Evolutionary conservation across 2,113 vertebrate genomes (phyloP).

Genomic region (Megaceryle torquata): DNA sequence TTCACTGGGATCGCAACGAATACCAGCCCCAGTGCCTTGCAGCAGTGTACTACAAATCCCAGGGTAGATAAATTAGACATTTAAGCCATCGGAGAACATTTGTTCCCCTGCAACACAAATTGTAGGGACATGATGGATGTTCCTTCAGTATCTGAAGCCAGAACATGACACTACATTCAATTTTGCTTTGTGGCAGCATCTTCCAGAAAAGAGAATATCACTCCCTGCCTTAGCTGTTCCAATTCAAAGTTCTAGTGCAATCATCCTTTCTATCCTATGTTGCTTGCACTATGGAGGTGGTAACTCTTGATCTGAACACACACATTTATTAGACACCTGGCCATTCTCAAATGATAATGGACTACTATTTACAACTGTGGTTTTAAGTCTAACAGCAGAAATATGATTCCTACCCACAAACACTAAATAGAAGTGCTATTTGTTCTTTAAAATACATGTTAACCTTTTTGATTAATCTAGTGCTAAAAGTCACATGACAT

Average conservation of each 20-base stretch:
- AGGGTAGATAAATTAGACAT: background rate
- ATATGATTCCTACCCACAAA: background rate
- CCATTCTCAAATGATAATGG: background rate
- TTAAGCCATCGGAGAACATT: background rate
- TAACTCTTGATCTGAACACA: background rate
- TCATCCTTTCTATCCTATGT: background rate
- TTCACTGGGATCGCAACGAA: background rate
- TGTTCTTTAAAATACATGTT: background rate
- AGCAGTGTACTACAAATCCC: background rate
- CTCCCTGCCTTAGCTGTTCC: background rate
- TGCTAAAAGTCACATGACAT: background rate
- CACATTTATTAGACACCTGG: background rate
- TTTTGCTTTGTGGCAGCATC: background rate
- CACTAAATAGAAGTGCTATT: background rate
- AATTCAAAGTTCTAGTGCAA: background rate
- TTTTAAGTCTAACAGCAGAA: background rate
- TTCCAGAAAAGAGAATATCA: background rate
- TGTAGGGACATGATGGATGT: background rate
- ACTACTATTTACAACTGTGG: background rate
- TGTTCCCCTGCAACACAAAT: background rate
- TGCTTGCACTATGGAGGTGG: background rate
- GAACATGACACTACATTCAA: background rate
- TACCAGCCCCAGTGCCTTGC: background rate
- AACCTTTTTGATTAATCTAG: slow-evolving; percentile 26
- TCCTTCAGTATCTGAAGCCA: background rate